Evolutionary conservation across 2,113 vertebrate species (phyloP).

Genomic region (Oncorhynchus clarkii): DNA sequence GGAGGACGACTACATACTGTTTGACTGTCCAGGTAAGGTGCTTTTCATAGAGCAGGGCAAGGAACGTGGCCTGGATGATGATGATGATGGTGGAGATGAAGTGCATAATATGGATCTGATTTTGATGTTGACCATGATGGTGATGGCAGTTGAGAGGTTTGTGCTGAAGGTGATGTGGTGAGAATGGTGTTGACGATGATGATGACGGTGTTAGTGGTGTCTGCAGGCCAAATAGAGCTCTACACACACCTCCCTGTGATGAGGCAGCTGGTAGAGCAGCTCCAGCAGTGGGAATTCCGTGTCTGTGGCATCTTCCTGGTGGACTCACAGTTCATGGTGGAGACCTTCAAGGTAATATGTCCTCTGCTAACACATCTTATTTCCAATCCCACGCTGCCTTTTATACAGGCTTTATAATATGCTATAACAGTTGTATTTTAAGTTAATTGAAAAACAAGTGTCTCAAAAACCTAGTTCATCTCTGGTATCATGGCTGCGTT

Average conservation of each 20-base stretch:
- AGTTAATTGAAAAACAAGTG: not conserved
- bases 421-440: not conserved
- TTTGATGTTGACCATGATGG: not conserved
- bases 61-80: not conserved
- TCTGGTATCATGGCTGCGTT: conserved; percentile 95
- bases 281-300: conserved; percentile 96
- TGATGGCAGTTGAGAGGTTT: not conserved
- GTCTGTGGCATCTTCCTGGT: conserved; percentile 97
- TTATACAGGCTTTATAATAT: not conserved
- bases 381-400: not conserved
- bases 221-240: conserved; percentile 93
- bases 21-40: conserved; percentile 91
- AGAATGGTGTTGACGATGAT: not conserved
- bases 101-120: not conserved
- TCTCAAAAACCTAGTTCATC: conserved; percentile 80
- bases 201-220: not conserved
- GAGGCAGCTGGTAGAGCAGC: conserved; percentile 92
- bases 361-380: not conserved
- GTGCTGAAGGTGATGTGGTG: not conserved
- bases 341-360: conserved; percentile 91
- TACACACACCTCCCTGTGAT: conserved; percentile 98
- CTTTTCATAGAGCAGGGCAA: not conserved
- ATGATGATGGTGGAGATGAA: not conserved
- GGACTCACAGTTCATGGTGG: conserved; percentile 98
- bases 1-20: conserved; percentile 94